phyloP scores from a whole-genome alignment of 2,113 vertebrate species.

The Limanda limanda region DNA sequence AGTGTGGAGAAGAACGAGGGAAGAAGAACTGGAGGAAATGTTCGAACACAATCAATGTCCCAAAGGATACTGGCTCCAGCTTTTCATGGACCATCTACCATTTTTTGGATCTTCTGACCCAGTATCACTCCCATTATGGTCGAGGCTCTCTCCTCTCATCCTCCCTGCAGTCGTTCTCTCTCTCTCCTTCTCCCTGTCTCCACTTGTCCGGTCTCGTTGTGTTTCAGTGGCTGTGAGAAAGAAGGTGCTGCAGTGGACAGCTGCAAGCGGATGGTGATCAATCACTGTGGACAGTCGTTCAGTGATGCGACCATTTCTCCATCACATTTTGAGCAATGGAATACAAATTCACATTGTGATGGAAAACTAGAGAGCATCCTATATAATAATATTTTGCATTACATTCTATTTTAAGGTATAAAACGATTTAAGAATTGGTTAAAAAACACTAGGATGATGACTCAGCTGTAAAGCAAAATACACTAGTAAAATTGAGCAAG shows the following conservation, averaged over 20 bases:
- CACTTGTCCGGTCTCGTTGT: conserved; percentile 8
- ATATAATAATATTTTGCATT: background rate
- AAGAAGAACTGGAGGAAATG: too few relatives aligned
- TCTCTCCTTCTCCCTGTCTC: background rate
- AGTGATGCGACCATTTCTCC: background rate
- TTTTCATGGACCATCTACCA: conserved; percentile 2
- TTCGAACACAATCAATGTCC: background rate
- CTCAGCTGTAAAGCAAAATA: too few relatives aligned
- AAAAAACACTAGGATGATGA: too few relatives aligned
- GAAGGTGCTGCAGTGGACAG: background rate
- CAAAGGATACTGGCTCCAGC: conserved; percentile 14
- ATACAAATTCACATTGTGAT: background rate
- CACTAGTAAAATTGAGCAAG: too few relatives aligned
- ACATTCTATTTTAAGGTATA: background rate
- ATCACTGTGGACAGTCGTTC: background rate
- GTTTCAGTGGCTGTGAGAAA: conserved; percentile 4
- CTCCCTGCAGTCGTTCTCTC: background rate
- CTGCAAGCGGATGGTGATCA: background rate
- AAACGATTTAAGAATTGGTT: background rate
- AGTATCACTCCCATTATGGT: background rate
- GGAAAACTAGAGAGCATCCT: background rate
- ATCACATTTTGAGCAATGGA: background rate
- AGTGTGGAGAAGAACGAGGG: background rate
- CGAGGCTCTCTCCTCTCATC: background rate
- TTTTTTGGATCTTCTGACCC: conserved; percentile 17